Evolutionary conservation across 92 coral and sea anemone genomes (phyloP), one percentile per base, ranked within the genome.

Genomic region (Epizoanthus fatuus): DNA sequence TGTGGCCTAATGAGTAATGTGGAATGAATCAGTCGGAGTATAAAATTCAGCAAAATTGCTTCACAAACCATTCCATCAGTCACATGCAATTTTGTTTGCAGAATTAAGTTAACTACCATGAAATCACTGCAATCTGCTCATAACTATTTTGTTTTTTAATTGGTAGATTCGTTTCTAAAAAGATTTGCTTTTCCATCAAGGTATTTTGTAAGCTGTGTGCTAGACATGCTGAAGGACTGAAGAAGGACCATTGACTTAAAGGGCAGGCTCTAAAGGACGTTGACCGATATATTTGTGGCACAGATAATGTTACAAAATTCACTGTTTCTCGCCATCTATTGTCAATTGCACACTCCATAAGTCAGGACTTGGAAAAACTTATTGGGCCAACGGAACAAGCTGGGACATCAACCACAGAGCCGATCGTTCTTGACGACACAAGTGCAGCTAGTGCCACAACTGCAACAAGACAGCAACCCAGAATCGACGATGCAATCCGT

Each of bases 161-260:
- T 7, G 6, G 47, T 42, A 42, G 47, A 42, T 42, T 42, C 47
- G 47, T 42, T 42, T 42, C 47, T 42, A 42, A 42, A 42, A 42
- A 0, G 7, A 4, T 42, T 58, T 55, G 25, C 25, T 22, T 16
- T 16, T 59, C 64, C 64, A 16, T 59, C 22, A 59, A n/a, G 64
- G 64, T 59, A 59, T 59, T n/a, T 59, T 59, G 64, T 59, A 59
- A 59, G 64, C 64, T 59, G 64, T 59, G 64, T n/a, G 64, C 64
- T n/a, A 59, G 29, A 59, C 64, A 59, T 8, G 64, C 64, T 22
- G 64, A 59, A 5, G 64, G 64, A 8, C 64, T 59, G 7, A 59
- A 59, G 64, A 59, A 59, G 3, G 64, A 59, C 64, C 10, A 4
- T 59, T 32, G 64, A 59, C 64, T 59, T 19, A 59, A 59, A n/a